Evolutionary conservation across 2,888 invertebrate genomes (phyloP).

Genomic region (Lysandra bellargus): DNA sequence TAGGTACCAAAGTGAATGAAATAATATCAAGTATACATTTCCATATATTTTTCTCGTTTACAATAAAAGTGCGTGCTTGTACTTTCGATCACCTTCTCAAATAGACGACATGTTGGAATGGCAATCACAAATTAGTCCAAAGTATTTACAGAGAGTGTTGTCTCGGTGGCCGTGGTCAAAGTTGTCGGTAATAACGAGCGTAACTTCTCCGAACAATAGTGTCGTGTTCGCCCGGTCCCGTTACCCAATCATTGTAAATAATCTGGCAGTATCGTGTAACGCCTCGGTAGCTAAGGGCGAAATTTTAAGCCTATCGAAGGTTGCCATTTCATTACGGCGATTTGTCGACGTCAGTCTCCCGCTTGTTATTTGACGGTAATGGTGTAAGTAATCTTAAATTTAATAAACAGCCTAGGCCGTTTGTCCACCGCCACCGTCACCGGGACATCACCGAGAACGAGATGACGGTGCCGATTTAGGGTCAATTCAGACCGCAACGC

Average conservation of each 20-base stretch:
- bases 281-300: slow-evolving; percentile 1
- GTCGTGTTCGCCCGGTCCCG: slow-evolving; percentile 50
- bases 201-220: slow-evolving; percentile 44
- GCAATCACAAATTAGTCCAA: not conserved
- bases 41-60: too few relatives aligned
- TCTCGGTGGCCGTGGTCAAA: slow-evolving; percentile 33
- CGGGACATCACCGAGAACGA: too few relatives aligned
- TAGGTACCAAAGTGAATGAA: too few relatives aligned
- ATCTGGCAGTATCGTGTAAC: slow-evolving; percentile 62
- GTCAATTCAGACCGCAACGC: too few relatives aligned
- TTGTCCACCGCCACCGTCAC: too few relatives aligned
- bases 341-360: not conserved
- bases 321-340: not conserved
- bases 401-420: not conserved
- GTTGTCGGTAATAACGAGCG: slow-evolving; percentile 47
- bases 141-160: slow-evolving; percentile 22
- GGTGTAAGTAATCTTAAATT: not conserved
- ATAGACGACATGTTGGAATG: not conserved
- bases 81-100: not conserved
- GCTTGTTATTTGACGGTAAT: not conserved
- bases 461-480: too few relatives aligned
- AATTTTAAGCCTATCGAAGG: slow-evolving; percentile 1
- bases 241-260: slow-evolving; percentile 71
- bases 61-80: too few relatives aligned
- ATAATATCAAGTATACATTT: too few relatives aligned